Evolutionary conservation across 2,797 vertebrate species (phyloP).

Genomic region (Corythornis leucogaster): DNA sequence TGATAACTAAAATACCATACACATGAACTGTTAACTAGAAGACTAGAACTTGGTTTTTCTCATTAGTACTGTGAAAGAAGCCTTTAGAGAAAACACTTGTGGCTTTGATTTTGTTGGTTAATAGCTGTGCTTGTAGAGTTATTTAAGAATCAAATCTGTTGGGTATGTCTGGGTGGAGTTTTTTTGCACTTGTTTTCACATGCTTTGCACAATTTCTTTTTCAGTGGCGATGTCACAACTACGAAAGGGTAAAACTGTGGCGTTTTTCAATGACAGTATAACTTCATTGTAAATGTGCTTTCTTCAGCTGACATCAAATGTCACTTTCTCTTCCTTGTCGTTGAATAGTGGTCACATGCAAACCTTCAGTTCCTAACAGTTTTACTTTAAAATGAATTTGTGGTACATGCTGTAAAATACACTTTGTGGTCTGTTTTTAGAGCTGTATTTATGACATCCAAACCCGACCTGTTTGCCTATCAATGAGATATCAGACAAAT

Average conservation of each 20-base stretch:
- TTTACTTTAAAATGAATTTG: conserved; percentile 36
- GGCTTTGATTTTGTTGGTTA: conserved; percentile 57
- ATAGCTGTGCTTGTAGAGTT: conserved; percentile 68
- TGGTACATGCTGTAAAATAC: conserved; percentile 53
- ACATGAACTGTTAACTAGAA: conserved; percentile 24
- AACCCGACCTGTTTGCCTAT: conserved; percentile 46
- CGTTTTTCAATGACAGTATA: conserved; percentile 28
- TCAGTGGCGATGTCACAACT: conserved; percentile 57
- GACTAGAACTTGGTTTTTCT: conserved; percentile 52
- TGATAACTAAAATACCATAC: conserved; percentile 27
- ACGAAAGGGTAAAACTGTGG: conserved; percentile 72
- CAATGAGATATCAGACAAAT: conserved; percentile 27
- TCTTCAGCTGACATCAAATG: conserved; percentile 36
- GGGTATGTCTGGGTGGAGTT: conserved; percentile 58
- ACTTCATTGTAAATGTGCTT: conserved; percentile 55
- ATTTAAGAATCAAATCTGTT: conserved; percentile 58
- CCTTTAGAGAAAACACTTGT: conserved; percentile 61
- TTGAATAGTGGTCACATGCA: conserved; percentile 27
- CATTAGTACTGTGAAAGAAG: conserved; percentile 70
- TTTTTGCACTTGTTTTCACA: conserved; percentile 71
- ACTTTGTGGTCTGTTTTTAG: conserved; percentile 55
- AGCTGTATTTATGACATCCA: conserved; percentile 55
- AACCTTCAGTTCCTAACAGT: conserved; percentile 19
- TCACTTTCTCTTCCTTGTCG: conserved; percentile 24
- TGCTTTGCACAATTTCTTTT: conserved; percentile 72